These are phyloP conservation scores for Rosalia funebris DNA, from an alignment of 2,888 invertebrate genomes.

Conservation along the genomic window DNA sequence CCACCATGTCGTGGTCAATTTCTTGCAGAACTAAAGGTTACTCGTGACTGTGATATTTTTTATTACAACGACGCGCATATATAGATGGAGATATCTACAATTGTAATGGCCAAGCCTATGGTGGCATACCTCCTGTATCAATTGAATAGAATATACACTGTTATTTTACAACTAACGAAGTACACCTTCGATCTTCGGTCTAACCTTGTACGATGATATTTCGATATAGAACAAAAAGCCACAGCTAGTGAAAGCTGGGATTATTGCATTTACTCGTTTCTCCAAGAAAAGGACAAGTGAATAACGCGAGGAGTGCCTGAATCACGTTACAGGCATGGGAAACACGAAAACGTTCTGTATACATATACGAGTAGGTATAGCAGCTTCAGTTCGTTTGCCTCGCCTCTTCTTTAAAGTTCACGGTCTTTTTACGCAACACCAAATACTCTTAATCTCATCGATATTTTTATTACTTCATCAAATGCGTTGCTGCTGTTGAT, in stretches of 20 bases:
- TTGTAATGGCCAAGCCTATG: background rate
- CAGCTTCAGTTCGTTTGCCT: constrained; percentile 33
- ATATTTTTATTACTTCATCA: no score
- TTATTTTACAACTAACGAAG: no score
- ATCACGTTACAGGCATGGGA: constrained; percentile 32
- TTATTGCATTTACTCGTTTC: constrained; percentile 23
- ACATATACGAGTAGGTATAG: no score
- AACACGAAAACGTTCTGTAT: constrained; percentile 16
- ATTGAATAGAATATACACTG: constrained; percentile 13
- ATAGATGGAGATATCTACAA: background rate
- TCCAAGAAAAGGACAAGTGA: constrained; percentile 22
- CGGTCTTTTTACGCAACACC: constrained; percentile 21
- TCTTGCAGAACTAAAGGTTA: background rate
- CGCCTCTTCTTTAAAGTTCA: constrained; percentile 37
- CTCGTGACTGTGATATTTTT: background rate
- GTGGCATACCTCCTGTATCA: background rate
- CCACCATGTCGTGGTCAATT: background rate
- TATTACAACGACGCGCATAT: background rate
- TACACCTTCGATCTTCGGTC: background rate
- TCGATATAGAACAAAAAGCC: constrained; percentile 31
- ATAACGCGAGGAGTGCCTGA: constrained; percentile 30
- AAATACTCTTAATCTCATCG: no score
- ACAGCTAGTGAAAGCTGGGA: constrained; percentile 32
- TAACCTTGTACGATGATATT: constrained; percentile 40
- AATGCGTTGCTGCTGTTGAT: no score